phyloP scores from a whole-genome alignment of 1,140 invertebrate genomes.

The Heliothis virescens region DNA sequence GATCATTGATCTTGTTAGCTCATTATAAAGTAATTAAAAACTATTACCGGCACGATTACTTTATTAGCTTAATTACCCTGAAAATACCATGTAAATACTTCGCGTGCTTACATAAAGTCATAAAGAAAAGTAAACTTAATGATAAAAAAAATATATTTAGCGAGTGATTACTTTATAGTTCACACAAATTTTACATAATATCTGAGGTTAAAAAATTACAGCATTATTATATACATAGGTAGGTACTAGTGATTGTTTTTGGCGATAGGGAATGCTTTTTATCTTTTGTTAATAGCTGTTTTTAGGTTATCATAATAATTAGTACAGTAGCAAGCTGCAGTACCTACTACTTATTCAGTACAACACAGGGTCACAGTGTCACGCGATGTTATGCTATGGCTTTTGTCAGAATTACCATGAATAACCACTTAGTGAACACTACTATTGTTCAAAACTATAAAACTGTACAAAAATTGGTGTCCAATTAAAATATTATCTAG shows the following conservation, averaged over 20 bases:
- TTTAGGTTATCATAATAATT: conserved; percentile 32
- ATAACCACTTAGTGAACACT: background rate
- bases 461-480: background rate
- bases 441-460: conserved; percentile 19
- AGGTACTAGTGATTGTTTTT: background rate
- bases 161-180: too few species aligned
- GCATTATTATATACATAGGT: background rate
- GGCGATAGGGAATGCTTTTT: conserved; percentile 4
- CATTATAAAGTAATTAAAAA: background rate
- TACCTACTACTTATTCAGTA: conserved; percentile 15
- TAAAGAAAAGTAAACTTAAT: background rate
- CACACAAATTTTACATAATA: background rate
- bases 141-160: too few species aligned
- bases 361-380: conserved; percentile 36
- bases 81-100: background rate
- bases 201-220: conserved; percentile 1
- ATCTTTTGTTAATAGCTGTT: conserved; percentile 15
- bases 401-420: conserved; percentile 25
- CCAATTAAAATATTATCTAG: background rate
- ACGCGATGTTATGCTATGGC: conserved; percentile 30
- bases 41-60: background rate
- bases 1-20: conserved; percentile 11
- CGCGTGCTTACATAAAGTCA: background rate
- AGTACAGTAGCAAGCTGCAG: conserved; percentile 18
- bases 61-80: background rate